Evolutionary conservation across 2,888 invertebrate genomes (phyloP), one percentile per base, ranked within the genome.

Genomic region (Ophion ellenae): DNA sequence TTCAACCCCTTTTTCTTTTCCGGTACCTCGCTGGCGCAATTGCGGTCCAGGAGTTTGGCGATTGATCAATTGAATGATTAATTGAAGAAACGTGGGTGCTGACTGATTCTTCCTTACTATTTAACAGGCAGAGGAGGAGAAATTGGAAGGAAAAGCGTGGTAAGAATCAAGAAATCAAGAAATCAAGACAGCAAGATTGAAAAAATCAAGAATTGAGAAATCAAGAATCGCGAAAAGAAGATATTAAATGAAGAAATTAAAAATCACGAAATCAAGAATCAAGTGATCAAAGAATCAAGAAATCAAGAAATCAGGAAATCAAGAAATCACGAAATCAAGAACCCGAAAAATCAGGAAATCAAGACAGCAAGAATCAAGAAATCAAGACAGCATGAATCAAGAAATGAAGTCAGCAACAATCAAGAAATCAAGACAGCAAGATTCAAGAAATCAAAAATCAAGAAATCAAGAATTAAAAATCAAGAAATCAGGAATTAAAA

Each of bases 41-140:
- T 71, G 36, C 77, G 73, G 57, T 80, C 36, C 47, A 67, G 47
- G 63, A 69, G 45, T 57, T 83, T 32, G 61, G 76, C 84, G 90
- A 92, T 92, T 90, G 91, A 90, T 90, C 90, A 90, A 91, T 91
- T 91, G 90, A 92, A 90, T 90, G 87, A 88, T 89, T 89, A 86
- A 89, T 87, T 89, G 71, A 82, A 64, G 67, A 83, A 81, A 69
- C n/a, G 24, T 17, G 20, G 61, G 64, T n/a, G 61, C 74, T 74
- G 10, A 77, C 6, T 24, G 40, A 1, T 20, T 24, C 40, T 28
- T 47, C 10, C 11, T 70, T 14, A 6, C 4, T 40, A 7, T 40
- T 40, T 9, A 40, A 40, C 40, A 40, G 40, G 5, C 7, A 40
- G 40, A 40, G 40, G 9, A 1, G 7, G 6, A 7, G 40, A 40